Evolutionary conservation across 1,140 invertebrate genomes (phyloP).

Genomic region (Steinernema khuongi): DNA sequence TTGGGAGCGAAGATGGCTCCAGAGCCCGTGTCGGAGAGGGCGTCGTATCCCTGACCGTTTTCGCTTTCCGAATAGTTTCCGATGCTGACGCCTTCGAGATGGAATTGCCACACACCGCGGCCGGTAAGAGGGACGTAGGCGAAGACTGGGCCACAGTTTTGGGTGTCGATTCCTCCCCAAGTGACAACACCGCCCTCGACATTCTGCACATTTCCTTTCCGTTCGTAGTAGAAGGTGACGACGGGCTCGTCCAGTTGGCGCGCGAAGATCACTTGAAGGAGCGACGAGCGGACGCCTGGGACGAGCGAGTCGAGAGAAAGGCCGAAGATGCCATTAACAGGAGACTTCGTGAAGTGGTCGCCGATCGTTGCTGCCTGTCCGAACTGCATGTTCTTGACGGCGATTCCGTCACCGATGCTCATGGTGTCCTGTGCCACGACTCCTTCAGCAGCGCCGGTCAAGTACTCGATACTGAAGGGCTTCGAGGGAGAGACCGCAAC

Average conservation of each 20-base stretch:
- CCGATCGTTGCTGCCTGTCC: conserved; percentile 39
- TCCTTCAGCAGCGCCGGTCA: conserved; percentile 39
- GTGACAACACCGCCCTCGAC: conserved; percentile 33
- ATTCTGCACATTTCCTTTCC: conserved; percentile 29
- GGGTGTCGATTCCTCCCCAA: conserved; percentile 33
- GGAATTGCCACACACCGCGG: conserved; percentile 38
- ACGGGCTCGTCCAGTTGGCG: conserved; percentile 28
- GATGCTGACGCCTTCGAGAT: conserved; percentile 24
- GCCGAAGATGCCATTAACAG: conserved; percentile 36
- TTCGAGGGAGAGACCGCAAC: conserved; percentile 32
- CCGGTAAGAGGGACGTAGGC: conserved; percentile 33
- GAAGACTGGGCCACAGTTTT: conserved; percentile 36
- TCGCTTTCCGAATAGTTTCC: conserved; percentile 24
- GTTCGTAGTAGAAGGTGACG: conserved; percentile 36
- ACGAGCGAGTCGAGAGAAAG: conserved; percentile 30
- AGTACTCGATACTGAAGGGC: conserved; percentile 40
- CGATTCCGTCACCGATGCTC: conserved; percentile 30
- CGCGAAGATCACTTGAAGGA: not conserved
- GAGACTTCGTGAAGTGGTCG: conserved; percentile 31
- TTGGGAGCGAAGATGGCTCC: conserved; percentile 35
- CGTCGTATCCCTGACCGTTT: conserved; percentile 35
- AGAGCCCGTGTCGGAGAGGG: too few relatives aligned
- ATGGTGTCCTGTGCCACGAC: conserved; percentile 36
- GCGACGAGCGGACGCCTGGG: conserved; percentile 26
- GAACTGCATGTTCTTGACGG: conserved; percentile 33